Conservation (phyloP, 2,113 vertebrate species). For the Polypterus bichir region DNA sequence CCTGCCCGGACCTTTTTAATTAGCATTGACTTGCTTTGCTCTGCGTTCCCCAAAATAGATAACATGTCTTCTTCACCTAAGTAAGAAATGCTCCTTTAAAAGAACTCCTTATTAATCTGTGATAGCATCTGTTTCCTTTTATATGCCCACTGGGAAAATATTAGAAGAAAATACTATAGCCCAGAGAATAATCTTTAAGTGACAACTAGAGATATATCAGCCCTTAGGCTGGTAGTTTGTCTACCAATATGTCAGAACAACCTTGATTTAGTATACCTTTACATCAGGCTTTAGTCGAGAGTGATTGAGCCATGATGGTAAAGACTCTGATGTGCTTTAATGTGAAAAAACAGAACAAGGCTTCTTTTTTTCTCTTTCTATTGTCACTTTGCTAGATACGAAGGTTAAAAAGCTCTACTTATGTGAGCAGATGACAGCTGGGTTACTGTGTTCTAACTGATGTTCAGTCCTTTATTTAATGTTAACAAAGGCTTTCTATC, state of each 20-base stretch:
- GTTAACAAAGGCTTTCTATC: too few species aligned
- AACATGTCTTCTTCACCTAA: too few species aligned
- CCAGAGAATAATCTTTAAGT: conserved; percentile 37
- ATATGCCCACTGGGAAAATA: conserved; percentile 38
- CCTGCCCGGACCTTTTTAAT: too few species aligned
- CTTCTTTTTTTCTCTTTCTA: conserved; percentile 10
- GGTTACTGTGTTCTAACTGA: too few species aligned
- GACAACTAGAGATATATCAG: conserved; percentile 45
- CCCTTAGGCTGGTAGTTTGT: conserved; percentile 41
- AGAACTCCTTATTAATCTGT: conserved; percentile 28
- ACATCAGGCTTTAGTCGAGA: conserved; percentile 44
- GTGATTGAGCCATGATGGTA: conserved; percentile 40
- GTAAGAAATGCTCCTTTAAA: too few species aligned
- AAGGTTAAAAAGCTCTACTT: too few species aligned
- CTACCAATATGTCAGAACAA: conserved; percentile 31
- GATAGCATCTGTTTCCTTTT: conserved; percentile 28
- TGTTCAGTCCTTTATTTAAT: too few species aligned
- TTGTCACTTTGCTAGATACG: conserved; percentile 20
- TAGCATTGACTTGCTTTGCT: too few species aligned
- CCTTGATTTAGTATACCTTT: conserved; percentile 27
- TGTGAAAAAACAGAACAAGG: conserved; percentile 21
- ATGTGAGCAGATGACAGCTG: too few species aligned
- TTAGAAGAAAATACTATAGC: conserved; percentile 38
- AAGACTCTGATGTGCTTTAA: conserved; percentile 15
- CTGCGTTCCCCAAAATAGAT: too few species aligned